Conservation (phyloP, 2,113 vertebrate genomes). For the Xenopus laevis region DNA sequence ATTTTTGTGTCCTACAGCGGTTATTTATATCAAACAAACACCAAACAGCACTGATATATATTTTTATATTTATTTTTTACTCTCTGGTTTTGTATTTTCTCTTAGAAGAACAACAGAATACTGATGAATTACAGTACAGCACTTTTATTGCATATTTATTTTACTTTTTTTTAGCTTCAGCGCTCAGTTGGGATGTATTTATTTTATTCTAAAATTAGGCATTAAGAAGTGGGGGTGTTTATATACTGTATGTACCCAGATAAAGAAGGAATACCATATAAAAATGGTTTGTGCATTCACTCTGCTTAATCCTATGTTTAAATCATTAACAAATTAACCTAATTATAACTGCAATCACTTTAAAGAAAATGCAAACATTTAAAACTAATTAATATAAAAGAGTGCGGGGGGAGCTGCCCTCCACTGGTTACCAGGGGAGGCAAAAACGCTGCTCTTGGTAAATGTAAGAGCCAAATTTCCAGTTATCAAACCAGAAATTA, state of each 20-base stretch:
- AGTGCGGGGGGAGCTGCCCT: too few relatives aligned
- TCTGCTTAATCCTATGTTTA: neutral
- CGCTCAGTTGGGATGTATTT: slow-evolving; percentile 48
- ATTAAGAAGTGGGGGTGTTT: too few relatives aligned
- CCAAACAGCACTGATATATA: slow-evolving; percentile 62
- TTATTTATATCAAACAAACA: slow-evolving; percentile 64
- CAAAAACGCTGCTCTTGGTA: too few relatives aligned
- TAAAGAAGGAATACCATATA: neutral
- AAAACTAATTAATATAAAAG: too few relatives aligned
- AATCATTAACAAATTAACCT: too few relatives aligned
- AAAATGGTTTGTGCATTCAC: neutral
- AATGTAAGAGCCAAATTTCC: too few relatives aligned
- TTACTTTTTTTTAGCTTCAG: slow-evolving; percentile 45
- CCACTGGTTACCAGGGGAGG: too few relatives aligned
- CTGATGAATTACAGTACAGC: slow-evolving; percentile 64
- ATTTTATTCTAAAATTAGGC: neutral
- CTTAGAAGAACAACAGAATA: slow-evolving; percentile 59
- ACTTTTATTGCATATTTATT: slow-evolving; percentile 61
- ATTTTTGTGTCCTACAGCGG: neutral
- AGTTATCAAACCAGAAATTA: too few relatives aligned
- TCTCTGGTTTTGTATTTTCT: slow-evolving; percentile 54
- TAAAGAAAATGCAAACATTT: too few relatives aligned
- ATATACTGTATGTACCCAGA: neutral
- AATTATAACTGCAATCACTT: too few relatives aligned
- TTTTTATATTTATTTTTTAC: slow-evolving; percentile 45